phyloP scores from a whole-genome alignment of 2,113 vertebrate genomes.

The Oreochromis spilurus region DNA sequence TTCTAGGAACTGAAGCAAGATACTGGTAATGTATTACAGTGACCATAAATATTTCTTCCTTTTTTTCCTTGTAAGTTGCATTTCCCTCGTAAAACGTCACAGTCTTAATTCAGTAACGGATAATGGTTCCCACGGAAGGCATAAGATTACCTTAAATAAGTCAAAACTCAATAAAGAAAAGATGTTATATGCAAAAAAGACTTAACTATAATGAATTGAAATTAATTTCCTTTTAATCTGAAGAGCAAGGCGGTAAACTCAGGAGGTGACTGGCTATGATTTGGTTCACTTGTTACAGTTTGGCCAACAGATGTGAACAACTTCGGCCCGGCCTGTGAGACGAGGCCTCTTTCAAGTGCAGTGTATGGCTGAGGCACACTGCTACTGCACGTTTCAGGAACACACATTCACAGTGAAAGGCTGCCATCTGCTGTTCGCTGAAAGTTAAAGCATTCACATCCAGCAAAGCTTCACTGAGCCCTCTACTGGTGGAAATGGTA shows the following conservation, averaged over 20 bases:
- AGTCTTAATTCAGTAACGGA: not conserved
- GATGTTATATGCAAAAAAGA: not conserved
- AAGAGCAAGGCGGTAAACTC: not conserved
- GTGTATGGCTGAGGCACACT: not conserved
- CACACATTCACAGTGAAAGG: not conserved
- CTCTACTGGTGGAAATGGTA: not conserved
- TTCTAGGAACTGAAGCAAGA: not conserved
- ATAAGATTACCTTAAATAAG: not conserved
- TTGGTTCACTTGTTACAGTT: not conserved
- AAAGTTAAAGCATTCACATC: not conserved
- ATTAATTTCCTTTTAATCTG: not conserved
- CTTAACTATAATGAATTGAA: not conserved
- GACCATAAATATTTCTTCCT: not conserved
- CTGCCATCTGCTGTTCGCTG: constrained; percentile 49
- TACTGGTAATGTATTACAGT: not conserved
- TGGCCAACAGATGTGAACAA: not conserved
- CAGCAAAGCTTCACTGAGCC: not conserved
- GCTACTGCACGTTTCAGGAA: not conserved
- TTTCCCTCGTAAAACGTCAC: not conserved
- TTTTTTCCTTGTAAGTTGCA: not conserved
- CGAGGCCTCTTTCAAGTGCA: not conserved
- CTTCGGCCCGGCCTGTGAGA: not conserved
- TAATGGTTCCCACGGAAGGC: not conserved
- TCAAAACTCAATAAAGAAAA: not conserved
- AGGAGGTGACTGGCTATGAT: not conserved